Percentiles rank a stretch among this genome's conserved stretches.
phyloP scores from a whole-genome alignment of 1,140 invertebrate genomes.

The Macrotrachela quadricornifera region DNA sequence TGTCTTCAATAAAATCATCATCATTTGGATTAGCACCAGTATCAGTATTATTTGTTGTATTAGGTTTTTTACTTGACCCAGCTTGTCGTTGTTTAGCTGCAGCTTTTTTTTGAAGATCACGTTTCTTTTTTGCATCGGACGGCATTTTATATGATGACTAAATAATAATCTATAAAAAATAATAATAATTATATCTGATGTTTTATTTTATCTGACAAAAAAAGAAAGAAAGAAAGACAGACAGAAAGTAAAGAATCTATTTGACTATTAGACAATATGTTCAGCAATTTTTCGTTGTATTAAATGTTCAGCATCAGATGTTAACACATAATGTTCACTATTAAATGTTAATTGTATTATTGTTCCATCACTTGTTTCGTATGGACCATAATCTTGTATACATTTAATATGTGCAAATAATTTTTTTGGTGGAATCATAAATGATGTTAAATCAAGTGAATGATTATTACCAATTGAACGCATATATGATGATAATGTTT shows the following conservation, averaged over 20 bases:
- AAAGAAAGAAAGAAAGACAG: too few relatives aligned
- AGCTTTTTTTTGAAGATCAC: conserved; percentile 7
- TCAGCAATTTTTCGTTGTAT: conserved; percentile 74
- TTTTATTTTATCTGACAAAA: too few relatives aligned
- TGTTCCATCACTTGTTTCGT: conserved; percentile 76
- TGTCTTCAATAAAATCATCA: too few relatives aligned
- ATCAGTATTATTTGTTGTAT: too few relatives aligned
- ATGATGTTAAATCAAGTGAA: conserved; percentile 62
- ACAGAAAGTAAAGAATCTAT: too few relatives aligned
- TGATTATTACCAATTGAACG: conserved; percentile 32
- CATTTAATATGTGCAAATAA: conserved; percentile 51
- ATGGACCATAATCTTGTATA: conserved; percentile 66
- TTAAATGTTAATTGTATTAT: conserved; percentile 68
- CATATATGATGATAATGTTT: conserved; percentile 67
- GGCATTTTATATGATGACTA: not conserved
- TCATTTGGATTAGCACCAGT: too few relatives aligned
- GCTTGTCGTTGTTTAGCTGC: not conserved
- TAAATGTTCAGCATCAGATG: conserved; percentile 65
- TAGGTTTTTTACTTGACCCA: too few relatives aligned
- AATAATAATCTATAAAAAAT: too few relatives aligned
- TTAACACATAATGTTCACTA: conserved; percentile 66
- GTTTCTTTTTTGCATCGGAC: conserved; percentile 7
- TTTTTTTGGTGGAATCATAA: conserved; percentile 71
- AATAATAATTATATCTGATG: too few relatives aligned
- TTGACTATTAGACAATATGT: conserved; percentile 33